These are phyloP conservation scores for Dufourea novaeangliae DNA, from an alignment of 1,140 invertebrate genomes.

Conservation along the genomic window DNA sequence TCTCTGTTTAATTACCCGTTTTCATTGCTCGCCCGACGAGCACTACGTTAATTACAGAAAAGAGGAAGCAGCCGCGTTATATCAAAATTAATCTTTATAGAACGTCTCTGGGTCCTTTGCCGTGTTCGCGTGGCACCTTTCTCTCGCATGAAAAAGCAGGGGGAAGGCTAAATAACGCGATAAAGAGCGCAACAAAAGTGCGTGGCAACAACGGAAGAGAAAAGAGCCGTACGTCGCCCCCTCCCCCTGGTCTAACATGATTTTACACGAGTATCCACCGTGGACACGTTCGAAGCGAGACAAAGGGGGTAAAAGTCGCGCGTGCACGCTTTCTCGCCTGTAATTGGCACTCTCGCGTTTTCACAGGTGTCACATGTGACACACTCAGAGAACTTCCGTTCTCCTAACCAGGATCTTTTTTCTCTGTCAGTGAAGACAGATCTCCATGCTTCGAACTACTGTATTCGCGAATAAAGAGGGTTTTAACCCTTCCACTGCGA, in stretches of 20 bases:
- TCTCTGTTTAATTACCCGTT: not conserved
- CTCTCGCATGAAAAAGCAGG: not conserved
- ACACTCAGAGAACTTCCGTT: not conserved
- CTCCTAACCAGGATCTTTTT: not conserved
- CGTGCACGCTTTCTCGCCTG: slow-evolving; percentile 17
- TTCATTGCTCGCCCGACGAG: not conserved
- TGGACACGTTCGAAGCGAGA: slow-evolving; percentile 21
- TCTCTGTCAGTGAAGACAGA: not conserved
- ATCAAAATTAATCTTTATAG: slow-evolving; percentile 37
- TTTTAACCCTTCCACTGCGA: not conserved
- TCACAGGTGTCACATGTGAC: slow-evolving; percentile 9
- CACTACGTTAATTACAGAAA: slow-evolving; percentile 28
- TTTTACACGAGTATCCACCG: slow-evolving; percentile 31
- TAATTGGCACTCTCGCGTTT: slow-evolving; percentile 42
- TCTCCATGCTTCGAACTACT: not conserved
- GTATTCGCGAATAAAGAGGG: not conserved
- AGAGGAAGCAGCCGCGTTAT: not conserved
- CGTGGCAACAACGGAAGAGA: slow-evolving; percentile 2
- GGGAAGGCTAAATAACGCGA: slow-evolving; percentile 28
- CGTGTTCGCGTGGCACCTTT: not conserved
- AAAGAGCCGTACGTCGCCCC: not conserved
- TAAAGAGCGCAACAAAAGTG: slow-evolving; percentile 42
- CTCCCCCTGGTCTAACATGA: slow-evolving; percentile 6
- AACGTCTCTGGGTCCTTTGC: slow-evolving; percentile 3
- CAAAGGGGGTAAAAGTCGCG: slow-evolving; percentile 22